These are phyloP conservation scores for Poecilia picta DNA, from an alignment of 2,797 vertebrate genomes.

Conservation along the genomic window DNA sequence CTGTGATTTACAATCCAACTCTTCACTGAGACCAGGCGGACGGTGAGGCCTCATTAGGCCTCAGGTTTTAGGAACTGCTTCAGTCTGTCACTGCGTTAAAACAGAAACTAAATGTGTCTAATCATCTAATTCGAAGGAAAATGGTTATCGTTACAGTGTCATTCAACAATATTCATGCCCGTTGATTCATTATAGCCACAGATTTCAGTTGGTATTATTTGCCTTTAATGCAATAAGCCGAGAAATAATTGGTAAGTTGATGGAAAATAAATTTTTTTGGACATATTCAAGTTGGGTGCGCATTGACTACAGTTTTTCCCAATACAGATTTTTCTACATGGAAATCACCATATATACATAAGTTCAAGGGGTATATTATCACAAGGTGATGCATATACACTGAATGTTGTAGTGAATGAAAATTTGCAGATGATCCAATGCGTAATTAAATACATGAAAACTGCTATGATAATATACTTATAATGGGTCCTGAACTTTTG, in stretches of 20 bases:
- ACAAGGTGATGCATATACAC: neutral
- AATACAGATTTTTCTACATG: no score
- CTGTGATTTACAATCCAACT: conserved; percentile 57
- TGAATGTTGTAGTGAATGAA: neutral
- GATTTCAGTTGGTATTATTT: neutral
- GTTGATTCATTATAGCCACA: neutral
- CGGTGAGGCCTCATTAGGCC: conserved; percentile 54
- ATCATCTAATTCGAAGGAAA: neutral
- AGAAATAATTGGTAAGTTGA: neutral
- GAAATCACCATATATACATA: no score
- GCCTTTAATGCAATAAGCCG: neutral
- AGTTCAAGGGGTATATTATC: neutral
- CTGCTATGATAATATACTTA: neutral
- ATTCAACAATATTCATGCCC: neutral
- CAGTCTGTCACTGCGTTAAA: conserved; percentile 16
- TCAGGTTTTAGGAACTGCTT: conserved; percentile 54
- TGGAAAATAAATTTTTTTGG: neutral
- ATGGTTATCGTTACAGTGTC: neutral
- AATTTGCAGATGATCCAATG: neutral
- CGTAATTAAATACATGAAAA: neutral
- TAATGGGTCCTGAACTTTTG: neutral
- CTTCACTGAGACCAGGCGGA: conserved; percentile 44
- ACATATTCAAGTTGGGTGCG: neutral
- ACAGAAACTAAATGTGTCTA: neutral
- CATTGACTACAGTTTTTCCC: no score